phyloP scores from a whole-genome alignment of 2,888 invertebrate species.

The Tanypteryx hageni region DNA sequence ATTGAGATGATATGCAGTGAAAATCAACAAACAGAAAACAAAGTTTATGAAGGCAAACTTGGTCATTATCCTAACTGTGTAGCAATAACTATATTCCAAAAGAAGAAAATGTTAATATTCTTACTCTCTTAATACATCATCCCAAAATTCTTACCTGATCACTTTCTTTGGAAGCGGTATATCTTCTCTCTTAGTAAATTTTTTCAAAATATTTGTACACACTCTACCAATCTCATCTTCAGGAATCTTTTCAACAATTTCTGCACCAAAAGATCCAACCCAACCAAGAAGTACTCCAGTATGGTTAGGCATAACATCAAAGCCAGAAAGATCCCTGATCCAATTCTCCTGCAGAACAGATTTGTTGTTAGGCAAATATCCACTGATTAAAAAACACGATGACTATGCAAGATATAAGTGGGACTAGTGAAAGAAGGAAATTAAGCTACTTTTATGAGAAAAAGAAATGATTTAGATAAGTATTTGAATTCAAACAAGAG shows the following conservation, averaged over 20 bases:
- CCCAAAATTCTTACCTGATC: slow-evolving; percentile 73
- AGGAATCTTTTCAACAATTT: slow-evolving; percentile 77
- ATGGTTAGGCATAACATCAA: slow-evolving; percentile 79
- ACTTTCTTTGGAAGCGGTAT: slow-evolving; percentile 77
- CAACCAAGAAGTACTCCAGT: slow-evolving; percentile 80
- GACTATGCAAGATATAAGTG: too few species aligned
- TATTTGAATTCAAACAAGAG: too few species aligned
- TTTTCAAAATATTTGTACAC: slow-evolving; percentile 77
- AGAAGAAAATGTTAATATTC: background rate
- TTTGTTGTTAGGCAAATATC: background rate
- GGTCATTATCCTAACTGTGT: background rate
- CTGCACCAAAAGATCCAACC: slow-evolving; percentile 81
- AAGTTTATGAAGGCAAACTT: slow-evolving; percentile 14
- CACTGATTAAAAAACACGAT: too few species aligned
- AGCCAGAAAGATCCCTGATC: slow-evolving; percentile 81
- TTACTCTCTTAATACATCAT: background rate
- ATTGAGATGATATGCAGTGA: slow-evolving; percentile 22
- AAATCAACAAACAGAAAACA: slow-evolving; percentile 26
- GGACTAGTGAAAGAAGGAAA: too few species aligned
- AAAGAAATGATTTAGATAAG: background rate
- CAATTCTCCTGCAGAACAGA: slow-evolving; percentile 73
- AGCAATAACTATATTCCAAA: too few species aligned
- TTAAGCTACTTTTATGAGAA: background rate
- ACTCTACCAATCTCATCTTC: slow-evolving; percentile 77
- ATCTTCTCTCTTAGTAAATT: slow-evolving; percentile 75